These are phyloP conservation scores for Uria lomvia DNA, from an alignment of 2,113 vertebrate genomes.

Conservation along the genomic window DNA sequence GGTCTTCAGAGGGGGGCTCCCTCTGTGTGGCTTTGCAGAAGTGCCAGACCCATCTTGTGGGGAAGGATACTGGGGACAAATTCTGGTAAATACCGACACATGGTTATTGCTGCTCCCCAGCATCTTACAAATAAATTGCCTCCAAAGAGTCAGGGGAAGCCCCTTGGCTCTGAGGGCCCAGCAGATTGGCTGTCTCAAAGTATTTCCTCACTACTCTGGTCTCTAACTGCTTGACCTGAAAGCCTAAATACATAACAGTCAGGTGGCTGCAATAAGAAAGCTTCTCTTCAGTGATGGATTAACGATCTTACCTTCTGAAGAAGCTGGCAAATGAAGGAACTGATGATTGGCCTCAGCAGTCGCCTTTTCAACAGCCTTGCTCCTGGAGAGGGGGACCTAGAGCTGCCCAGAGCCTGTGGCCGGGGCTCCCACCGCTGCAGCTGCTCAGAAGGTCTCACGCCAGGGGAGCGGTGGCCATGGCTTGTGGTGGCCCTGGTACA, in stretches of 20 bases:
- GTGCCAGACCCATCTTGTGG: background rate
- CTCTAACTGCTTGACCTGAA: background rate
- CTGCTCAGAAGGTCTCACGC: background rate
- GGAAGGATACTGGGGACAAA: background rate
- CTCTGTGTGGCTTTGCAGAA: background rate
- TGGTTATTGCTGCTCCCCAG: background rate
- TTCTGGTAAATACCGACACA: background rate
- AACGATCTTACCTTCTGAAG: background rate
- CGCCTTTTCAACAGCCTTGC: background rate
- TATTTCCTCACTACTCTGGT: background rate
- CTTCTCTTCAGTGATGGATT: background rate
- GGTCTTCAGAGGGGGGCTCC: background rate
- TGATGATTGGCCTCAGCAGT: background rate
- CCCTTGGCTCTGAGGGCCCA: background rate
- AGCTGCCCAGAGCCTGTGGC: background rate
- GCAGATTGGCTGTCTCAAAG: background rate
- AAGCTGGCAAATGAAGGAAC: background rate
- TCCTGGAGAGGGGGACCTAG: background rate
- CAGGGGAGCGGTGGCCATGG: background rate
- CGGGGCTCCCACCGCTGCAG: accelerated
- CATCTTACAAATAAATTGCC: background rate
- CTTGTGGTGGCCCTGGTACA: background rate
- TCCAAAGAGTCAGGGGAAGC: background rate
- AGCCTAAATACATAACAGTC: background rate
- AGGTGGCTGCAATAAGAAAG: background rate